These are phyloP conservation scores for Torymus auratus DNA, from an alignment of 2,888 invertebrate species.

Conservation along the genomic window DNA sequence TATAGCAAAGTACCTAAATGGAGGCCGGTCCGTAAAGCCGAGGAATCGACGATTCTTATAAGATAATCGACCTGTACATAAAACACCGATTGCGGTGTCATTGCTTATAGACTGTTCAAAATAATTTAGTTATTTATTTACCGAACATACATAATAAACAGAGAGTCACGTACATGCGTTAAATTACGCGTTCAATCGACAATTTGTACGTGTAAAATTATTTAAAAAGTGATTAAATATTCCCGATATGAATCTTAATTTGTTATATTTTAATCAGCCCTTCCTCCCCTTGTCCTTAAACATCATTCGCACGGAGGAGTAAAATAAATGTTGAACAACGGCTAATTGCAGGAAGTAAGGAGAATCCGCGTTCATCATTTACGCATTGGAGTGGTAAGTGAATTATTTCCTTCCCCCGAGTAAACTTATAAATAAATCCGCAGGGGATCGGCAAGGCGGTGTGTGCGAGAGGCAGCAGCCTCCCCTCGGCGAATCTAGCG, in stretches of 20 bases:
- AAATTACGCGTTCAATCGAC: constrained; percentile 59
- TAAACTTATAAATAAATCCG: neutral
- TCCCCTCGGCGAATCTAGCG: constrained; percentile 11
- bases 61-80: constrained; percentile 63
- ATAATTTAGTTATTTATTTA: constrained; percentile 77
- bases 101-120: constrained; percentile 76
- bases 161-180: constrained; percentile 59
- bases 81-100: constrained; percentile 67
- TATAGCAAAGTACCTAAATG: constrained; percentile 50
- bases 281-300: neutral
- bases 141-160: constrained; percentile 65
- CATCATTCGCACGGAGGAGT: no score
- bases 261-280: constrained; percentile 9
- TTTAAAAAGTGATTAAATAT: constrained; percentile 75
- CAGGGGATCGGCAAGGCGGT: neutral
- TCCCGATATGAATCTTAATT: constrained; percentile 68
- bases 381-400: constrained; percentile 28
- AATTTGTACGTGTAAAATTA: constrained; percentile 71
- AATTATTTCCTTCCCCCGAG: constrained; percentile 25
- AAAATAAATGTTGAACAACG: no score
- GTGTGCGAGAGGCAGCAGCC: neutral
- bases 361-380: no score
- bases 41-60: constrained; percentile 42
- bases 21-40: constrained; percentile 18
- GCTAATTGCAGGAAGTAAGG: no score